Evolutionary conservation across 2,113 vertebrate species (phyloP).

Genomic region (Corythaeola cristata): DNA sequence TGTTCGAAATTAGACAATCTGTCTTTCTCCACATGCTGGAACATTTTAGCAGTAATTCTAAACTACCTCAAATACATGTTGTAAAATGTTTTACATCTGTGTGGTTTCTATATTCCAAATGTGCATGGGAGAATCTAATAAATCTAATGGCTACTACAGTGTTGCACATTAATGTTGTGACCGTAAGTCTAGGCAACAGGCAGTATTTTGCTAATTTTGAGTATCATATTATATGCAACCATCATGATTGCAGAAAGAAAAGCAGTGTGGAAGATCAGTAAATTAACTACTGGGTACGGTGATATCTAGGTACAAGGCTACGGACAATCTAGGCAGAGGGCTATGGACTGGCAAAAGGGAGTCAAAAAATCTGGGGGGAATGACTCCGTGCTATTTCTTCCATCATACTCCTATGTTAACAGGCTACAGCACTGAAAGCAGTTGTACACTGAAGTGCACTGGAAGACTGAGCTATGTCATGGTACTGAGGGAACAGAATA

Average conservation of each 20-base stretch:
- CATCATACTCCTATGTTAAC: not conserved
- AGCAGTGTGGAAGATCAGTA: not conserved
- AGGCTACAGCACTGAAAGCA: not conserved
- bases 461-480: not conserved
- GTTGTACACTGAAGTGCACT: not conserved
- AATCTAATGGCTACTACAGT: not conserved
- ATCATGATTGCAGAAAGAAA: not conserved
- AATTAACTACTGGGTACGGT: not conserved
- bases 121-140: not conserved
- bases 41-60: constrained; percentile 36
- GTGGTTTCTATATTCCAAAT: not conserved
- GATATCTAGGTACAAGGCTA: not conserved
- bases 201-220: not conserved
- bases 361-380: not conserved
- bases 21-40: not conserved
- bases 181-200: not conserved
- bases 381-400: not conserved
- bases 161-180: not conserved
- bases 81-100: constrained; percentile 16
- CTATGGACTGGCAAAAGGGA: not conserved
- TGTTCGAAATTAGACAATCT: not conserved
- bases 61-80: not conserved
- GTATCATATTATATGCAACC: not conserved
- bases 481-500: not conserved
- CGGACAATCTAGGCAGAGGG: not conserved